Percentiles rank a stretch among this genome's conserved stretches.
These are phyloP conservation scores for Varroa destructor DNA, from an alignment of 1,140 invertebrate species.

Conservation along the genomic window DNA sequence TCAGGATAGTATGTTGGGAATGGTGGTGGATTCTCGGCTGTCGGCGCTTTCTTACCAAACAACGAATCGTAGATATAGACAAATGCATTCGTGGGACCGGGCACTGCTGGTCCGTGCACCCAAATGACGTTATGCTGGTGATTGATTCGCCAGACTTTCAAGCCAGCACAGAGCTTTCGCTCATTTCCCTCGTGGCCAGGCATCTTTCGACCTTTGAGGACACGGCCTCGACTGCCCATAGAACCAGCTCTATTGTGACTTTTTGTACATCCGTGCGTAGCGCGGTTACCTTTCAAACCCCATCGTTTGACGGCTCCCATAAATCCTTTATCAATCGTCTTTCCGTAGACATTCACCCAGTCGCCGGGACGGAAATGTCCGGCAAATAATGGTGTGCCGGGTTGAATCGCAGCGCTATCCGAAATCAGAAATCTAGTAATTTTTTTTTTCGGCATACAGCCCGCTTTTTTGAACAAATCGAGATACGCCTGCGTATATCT, in stretches of 20 bases:
- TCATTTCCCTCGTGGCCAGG: slow-evolving; percentile 87
- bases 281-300: slow-evolving; percentile 85
- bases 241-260: slow-evolving; percentile 79
- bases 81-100: slow-evolving; percentile 64
- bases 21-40: slow-evolving; percentile 47
- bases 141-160: slow-evolving; percentile 77
- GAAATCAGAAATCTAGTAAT: slow-evolving; percentile 71
- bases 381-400: slow-evolving; percentile 70
- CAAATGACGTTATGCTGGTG: slow-evolving; percentile 84
- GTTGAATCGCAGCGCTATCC: slow-evolving; percentile 66
- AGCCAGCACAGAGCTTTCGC: slow-evolving; percentile 53
- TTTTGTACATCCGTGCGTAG: slow-evolving; percentile 83
- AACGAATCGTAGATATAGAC: slow-evolving; percentile 68
- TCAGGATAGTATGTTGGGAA: slow-evolving; percentile 64
- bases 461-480: slow-evolving; percentile 66
- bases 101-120: slow-evolving; percentile 61
- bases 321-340: slow-evolving; percentile 86
- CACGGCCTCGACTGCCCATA: slow-evolving; percentile 64
- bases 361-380: slow-evolving; percentile 82
- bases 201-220: slow-evolving; percentile 91
- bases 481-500: slow-evolving; percentile 76
- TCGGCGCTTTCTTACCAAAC: slow-evolving; percentile 32
- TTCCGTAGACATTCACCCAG: slow-evolving; percentile 71
- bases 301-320: slow-evolving; percentile 95
- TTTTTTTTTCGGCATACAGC: slow-evolving; percentile 73